Conservation (phyloP, 1,140 invertebrate genomes). For the Venustaconcha ellipsiformis region DNA sequence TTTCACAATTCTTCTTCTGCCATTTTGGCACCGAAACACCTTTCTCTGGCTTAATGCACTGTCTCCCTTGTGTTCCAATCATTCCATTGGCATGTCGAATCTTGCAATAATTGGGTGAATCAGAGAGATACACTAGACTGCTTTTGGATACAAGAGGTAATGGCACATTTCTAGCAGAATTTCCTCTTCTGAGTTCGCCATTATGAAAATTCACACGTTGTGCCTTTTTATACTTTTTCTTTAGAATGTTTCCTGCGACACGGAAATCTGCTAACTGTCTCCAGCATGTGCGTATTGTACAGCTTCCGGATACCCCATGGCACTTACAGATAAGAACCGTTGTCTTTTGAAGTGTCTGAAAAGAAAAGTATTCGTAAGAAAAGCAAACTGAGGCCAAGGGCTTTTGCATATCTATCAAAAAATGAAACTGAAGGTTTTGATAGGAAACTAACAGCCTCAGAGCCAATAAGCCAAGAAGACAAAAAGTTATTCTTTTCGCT, state of each 20-base stretch:
- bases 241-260: conserved; percentile 86
- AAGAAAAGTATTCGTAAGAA: not conserved
- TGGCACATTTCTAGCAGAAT: conserved; percentile 19
- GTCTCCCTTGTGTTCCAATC: conserved; percentile 77
- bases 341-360: conserved; percentile 86
- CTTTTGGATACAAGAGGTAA: conserved; percentile 31
- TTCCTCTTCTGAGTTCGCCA: conserved; percentile 31
- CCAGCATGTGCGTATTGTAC: conserved; percentile 93
- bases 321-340: conserved; percentile 91
- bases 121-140: conserved; percentile 88
- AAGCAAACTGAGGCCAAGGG: too few relatives aligned
- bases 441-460: too few relatives aligned
- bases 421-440: too few relatives aligned
- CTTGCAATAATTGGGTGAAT: conserved; percentile 88
- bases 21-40: conserved; percentile 75
- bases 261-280: conserved; percentile 87
- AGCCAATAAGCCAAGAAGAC: too few relatives aligned
- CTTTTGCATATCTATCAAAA: too few relatives aligned
- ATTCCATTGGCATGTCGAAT: conserved; percentile 85
- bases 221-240: conserved; percentile 89
- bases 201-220: conserved; percentile 73
- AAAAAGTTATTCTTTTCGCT: too few relatives aligned
- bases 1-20: conserved; percentile 75
- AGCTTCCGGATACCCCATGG: conserved; percentile 90
- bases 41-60: conserved; percentile 43